These are phyloP conservation scores for Dufourea novaeangliae DNA, from an alignment of 1,140 invertebrate genomes.

Conservation along the genomic window DNA sequence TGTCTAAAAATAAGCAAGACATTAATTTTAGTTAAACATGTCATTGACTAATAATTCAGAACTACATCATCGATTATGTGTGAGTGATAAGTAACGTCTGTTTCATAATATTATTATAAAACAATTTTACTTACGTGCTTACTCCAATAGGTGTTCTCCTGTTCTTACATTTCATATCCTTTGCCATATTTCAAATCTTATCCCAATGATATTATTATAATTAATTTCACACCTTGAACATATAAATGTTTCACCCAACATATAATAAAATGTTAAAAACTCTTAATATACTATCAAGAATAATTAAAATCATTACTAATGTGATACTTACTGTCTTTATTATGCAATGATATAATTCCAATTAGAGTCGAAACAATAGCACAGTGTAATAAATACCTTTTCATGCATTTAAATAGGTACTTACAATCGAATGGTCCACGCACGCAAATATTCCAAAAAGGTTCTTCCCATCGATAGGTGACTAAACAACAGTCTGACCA, in stretches of 20 bases:
- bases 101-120: neutral
- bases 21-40: neutral
- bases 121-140: conserved; percentile 19
- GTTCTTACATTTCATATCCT: neutral
- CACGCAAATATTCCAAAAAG: neutral
- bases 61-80: neutral
- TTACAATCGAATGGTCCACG: neutral
- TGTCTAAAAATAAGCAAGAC: neutral
- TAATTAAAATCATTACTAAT: too few species aligned
- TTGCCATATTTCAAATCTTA: conserved; percentile 4
- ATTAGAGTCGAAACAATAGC: neutral
- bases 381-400: neutral
- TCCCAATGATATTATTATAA: neutral
- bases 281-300: neutral
- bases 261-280: neutral
- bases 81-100: neutral
- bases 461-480: neutral
- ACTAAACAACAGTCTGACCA: neutral
- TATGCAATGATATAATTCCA: neutral
- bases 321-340: too few species aligned
- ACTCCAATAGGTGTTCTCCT: neutral
- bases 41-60: neutral
- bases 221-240: neutral
- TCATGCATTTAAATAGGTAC: neutral
- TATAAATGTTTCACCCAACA: neutral